Base-by-base conservation (phyloP, 2,888 invertebrate species). In the Dicycla oo region DNA sequence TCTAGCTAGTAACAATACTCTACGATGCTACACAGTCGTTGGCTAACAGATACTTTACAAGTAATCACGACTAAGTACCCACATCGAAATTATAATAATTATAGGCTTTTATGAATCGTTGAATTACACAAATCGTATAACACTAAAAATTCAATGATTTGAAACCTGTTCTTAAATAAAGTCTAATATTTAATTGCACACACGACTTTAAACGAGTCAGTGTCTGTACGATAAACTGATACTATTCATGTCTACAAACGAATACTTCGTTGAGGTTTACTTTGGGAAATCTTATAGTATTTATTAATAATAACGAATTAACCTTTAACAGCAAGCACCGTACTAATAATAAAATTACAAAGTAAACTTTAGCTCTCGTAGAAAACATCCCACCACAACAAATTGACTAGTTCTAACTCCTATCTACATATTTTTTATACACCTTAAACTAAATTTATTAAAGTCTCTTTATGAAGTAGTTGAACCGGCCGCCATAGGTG, bases 351-450 rank as follows among this genome's bases (percentile, higher is more conserved):
- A 89, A 89, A 93, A 89, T 91, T 90, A 90, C 88, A 91, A 93
- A 93, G 92, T 92, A 90, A 93, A 92, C 90, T 89, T 90, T 91
- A 94, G 92, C 91, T 93, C 92, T 93, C 91, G 92, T 95, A 95
- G 95, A 94, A 95, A 95, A 94, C 89, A 88, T 93, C 88, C 88
- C 94, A 94, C 94, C 94, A 94, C 93, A 94, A 93, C 93, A 94
- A 95, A 95, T 95, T 95, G 94, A 95, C 96, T 95, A 95, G 94
- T 91, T 92, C 95, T 95, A 95, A 92, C 86, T 88, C 91, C 94
- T 95, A 95, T 91, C 93, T 94, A 94, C 89, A 88, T 91, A 92
- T 89, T 75, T n/a, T 88, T 91, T 92, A 91, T 90, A 91, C 89
- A 90, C 63, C 88, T 93, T 87, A 88, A 63, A 74, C 78, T 93